Evolutionary conservation across 2,797 vertebrate genomes (phyloP).

Genomic region (Emys orbicularis): DNA sequence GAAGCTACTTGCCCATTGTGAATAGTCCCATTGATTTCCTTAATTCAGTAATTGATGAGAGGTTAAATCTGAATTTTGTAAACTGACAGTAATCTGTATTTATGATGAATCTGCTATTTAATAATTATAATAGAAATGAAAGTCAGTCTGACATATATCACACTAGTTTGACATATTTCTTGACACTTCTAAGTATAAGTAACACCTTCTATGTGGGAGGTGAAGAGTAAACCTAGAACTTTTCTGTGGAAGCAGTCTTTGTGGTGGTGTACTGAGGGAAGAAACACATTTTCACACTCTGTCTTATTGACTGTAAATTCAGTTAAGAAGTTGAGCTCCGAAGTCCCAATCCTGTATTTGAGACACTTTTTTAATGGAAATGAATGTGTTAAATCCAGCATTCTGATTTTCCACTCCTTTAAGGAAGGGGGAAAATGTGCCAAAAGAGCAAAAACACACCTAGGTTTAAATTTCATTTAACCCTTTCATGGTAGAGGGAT

Average conservation of each 20-base stretch:
- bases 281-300: not conserved
- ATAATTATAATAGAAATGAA: constrained; percentile 21
- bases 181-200: constrained; percentile 17
- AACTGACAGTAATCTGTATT: not conserved
- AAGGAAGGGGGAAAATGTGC: not conserved
- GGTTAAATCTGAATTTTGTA: not conserved
- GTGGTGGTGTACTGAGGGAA: constrained; percentile 2
- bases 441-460: not conserved
- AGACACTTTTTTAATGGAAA: not conserved
- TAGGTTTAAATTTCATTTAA: not conserved
- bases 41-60: not conserved
- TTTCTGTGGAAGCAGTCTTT: constrained; percentile 28
- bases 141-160: constrained; percentile 49
- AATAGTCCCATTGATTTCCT: not conserved
- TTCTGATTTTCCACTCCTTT: not conserved
- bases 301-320: not conserved
- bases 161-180: constrained; percentile 51
- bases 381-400: rapidly evolving
- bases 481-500: not conserved
- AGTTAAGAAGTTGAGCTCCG: not conserved
- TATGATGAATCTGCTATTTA: not conserved
- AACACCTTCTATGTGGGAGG: constrained; percentile 38
- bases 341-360: not conserved
- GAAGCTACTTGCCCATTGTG: not conserved
- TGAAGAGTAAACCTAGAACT: constrained; percentile 67